Base-by-base conservation (phyloP, 2,113 vertebrate genomes). In the Nanorana parkeri region DNA sequence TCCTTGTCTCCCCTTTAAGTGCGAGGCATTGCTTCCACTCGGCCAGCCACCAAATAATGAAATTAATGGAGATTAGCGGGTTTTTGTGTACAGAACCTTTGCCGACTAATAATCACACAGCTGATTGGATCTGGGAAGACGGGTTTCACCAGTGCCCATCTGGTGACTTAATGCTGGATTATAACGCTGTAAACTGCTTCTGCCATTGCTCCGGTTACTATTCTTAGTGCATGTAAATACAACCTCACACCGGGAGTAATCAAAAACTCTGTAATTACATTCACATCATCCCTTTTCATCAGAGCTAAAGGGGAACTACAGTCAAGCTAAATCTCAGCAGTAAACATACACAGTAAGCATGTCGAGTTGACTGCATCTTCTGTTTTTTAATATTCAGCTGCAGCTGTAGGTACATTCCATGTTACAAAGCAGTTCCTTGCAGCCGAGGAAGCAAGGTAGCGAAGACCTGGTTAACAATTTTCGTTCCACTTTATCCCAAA, bases 161-260 rank as follows among this genome's bases (percentile, higher is more conserved):
- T 15, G 81, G 65, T 83, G 78, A 66, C 15, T 73, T 61, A 60
- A 78, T n/a, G 36, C 28, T n/a, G 65, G 76, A 78, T 78, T 78
- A 78, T 67, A 67, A 55, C 76, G 67, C 76, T 32, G 52, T 47
- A 64, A 77, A 77, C 58, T 77, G 74, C 74, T 77, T 26, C 64
- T 20, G 58, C 64, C 58, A 47, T 75, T 75, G 72, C 55, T 36
- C 16, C 21, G 74, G 21, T 28, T 26, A 64, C 32, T 52, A 64
- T 77, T 63, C 74, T 77, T 51, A 63, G 73, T n/a, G 23, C 41
- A 36, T 52, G 63, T 63, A 63, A 76, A 76, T 63, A 36, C 73
- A 76, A 58, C 56, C 73, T 76, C 20, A 64, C 58, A 52, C 51
- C 5, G 32, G 63, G 74, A 77, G 36, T 47, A 47, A 77, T 77